Evolutionary conservation across 2,113 vertebrate genomes (phyloP), one percentile per base, ranked within the genome.

Genomic region (Ciconia maguari): DNA sequence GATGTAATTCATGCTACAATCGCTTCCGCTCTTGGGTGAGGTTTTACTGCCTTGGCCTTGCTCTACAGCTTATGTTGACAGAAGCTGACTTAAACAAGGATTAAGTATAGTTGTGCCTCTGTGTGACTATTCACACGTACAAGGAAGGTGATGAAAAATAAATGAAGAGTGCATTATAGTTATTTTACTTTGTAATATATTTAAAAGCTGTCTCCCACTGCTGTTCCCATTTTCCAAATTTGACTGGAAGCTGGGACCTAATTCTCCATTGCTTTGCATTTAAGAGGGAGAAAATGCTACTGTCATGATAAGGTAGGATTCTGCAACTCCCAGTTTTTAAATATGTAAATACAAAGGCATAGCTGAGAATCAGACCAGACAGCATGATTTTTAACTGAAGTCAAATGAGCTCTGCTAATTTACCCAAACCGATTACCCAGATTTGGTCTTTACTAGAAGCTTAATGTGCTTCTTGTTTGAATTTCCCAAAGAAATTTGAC

Each of bases 101-200:
- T 83, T 94, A 94, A 87, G 81, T 93, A 93, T 71, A 92, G 68
- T 70, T 91, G 38, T 88, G 68, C 42, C 54, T 93, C 90, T 30
- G 44, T 60, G 42, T 70, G 79, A 83, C 71, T 94, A 60, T 92
- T 95, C 86, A 90, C 69, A 86, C 76, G 60, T 83, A 55, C 29
- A 62, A 92, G 64, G 68, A 87, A 92, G 86, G 68, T 81, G 86
- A 92, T 90, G 65, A 90, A 96, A 96, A 97, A 90, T 66, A 94
- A 93, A 92, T 46, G 27, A 89, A 90, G 76, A 83, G 21, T 62
- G 41, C 76, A 77, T 88, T 89, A 62, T 58, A 25, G 42, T 48
- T 89, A 44, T 90, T 91, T 86, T 38, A 51, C 46, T 81, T 86
- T 51, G 44, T 81, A 94, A 83, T 86, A 77, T 44, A 83, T 83